Evolutionary conservation across 2,113 vertebrate species (phyloP), one percentile per base, ranked within the genome.

Genomic region (Salvelinus alpinus): DNA sequence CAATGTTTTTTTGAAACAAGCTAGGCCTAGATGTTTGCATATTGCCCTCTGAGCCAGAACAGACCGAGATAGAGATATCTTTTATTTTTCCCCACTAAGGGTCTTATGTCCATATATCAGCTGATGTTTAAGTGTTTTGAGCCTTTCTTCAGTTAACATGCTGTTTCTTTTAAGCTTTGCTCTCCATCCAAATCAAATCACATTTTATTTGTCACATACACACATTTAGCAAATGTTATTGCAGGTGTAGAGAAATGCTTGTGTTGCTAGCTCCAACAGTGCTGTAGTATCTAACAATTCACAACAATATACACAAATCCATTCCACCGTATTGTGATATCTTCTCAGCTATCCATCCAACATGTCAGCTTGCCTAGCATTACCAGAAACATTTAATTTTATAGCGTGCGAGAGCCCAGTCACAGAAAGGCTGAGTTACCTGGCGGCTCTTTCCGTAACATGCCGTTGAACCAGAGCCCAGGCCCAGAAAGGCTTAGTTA

Each of bases 131-230:
- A 75, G 64, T 75, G 73, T 57, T 70, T 60, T 62, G 22, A 22
- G 44, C 38, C 25, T 31, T 38, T 67, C 65, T 29, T 69, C 31
- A 68, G 76, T 77, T 76, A 82, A 82, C 75, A 72, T 72, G 76
- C 78, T 78, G 76, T 34, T 73, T 22, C 66, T 24, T 11, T 54
- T 51, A 34, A 76, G 78, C 62, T 48, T 60, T 38, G 54, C 71
- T 51, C 31, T 31, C 18, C 44, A 11, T 74, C 25, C 24, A 54
- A 64, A 25, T 74, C 24, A 29, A 29, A 34, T 34, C 34, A 34
- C 6, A 34, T 34, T 34, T 34, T 34, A 34, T 34, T 34, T 7
- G 6, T 34, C 34, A 34, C 34, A 34, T 34, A 34, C 34, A 34
- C 34, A 34, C 1, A 34, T 34, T 34, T 34, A 34, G 34, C 34